Percentiles rank a stretch among this genome's conserved stretches.
Conservation (phyloP, 2,888 invertebrate species). For the Lycia hirtaria region DNA sequence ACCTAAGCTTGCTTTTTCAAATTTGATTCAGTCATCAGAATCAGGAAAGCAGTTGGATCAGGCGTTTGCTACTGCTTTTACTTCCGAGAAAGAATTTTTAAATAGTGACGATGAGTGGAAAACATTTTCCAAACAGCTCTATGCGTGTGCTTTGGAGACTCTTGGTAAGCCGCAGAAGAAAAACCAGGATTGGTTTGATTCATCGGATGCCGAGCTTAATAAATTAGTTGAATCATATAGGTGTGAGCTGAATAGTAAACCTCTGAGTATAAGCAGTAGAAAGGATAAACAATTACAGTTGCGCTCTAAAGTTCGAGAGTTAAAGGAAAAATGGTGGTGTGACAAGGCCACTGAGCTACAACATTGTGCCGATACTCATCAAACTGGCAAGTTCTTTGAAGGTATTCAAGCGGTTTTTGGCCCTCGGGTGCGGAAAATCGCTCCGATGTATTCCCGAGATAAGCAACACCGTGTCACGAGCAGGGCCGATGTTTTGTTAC, state of each 20-base stretch:
- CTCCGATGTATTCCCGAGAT: neutral
- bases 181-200: conserved; percentile 4
- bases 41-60: neutral
- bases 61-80: neutral
- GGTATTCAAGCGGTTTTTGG: no score
- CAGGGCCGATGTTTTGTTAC: neutral
- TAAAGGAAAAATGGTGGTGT: no score
- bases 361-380: no score
- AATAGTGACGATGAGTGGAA: neutral
- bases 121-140: neutral
- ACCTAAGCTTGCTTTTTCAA: neutral
- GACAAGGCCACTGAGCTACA: no score
- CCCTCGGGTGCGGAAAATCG: neutral
- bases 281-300: no score
- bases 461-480: neutral
- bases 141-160: neutral
- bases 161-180: neutral
- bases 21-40: neutral
- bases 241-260: no score
- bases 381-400: neutral
- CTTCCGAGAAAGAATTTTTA: neutral
- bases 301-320: no score
- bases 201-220: neutral
- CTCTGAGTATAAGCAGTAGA: no score
- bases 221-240: no score